Base-by-base conservation (phyloP, 2,888 invertebrate species). In the Sclerodermus sp. region DNA sequence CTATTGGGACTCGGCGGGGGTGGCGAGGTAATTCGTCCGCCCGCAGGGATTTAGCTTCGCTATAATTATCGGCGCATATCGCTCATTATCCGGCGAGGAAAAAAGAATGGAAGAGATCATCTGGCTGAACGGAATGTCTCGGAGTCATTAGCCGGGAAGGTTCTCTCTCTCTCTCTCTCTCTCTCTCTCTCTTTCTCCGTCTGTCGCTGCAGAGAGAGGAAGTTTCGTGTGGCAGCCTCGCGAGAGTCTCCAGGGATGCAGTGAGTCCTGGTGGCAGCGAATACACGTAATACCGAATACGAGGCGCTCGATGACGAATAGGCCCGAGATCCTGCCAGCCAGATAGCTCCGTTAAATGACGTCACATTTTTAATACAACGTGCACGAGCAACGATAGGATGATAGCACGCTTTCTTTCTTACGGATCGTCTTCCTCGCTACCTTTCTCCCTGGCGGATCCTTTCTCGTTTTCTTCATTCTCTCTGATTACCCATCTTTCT, bases 321-420 rank as follows among this genome's bases (percentile, higher is more conserved):
- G 57, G 48, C 53, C 30, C 42, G 49, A 64, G 62, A 65, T 66
- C 23, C 51, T 45, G 38, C 51, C 48, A 45, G 52, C 44, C 50
- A 65, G 66, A 68, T 67, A 67, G 47, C 56, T 18, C 51, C 54
- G 55, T 68, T 67, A 64, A 69, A 69, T 61, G 62, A 67, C 62
- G 58, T 69, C 60, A 62, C 55, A 66, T 69, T 69, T 68, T 67
- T 68, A 67, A 64, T 66, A 66, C 63, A 60, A 47, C 57, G 43
- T 55, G 51, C 55, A 57, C 57, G 52, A 50, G 55, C 47, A 53
- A 55, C 46, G 56, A 58, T 55, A 55, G 51, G 49, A 46, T 39
- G 36, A 34, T 42, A 47, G 58, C 51, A 49, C 55, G 53, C 56
- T 44, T 47, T 17, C 45, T 50, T 51, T 51, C 48, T 53, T 50